phyloP scores from a whole-genome alignment of 1,140 invertebrate species.

The Ceratina calcarata region DNA sequence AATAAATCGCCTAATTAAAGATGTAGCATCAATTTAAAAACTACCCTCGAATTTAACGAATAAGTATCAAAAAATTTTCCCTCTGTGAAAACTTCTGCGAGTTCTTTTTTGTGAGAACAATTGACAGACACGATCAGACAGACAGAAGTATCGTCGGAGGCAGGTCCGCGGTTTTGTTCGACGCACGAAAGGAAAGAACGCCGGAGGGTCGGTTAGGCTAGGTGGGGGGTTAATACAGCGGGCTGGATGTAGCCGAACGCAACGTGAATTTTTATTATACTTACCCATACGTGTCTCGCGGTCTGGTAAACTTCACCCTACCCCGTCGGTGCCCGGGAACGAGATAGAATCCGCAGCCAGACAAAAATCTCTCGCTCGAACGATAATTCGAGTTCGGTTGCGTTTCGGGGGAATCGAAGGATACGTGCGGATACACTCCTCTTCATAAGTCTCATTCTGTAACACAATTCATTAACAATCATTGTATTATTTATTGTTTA shows the following conservation, averaged over 20 bases:
- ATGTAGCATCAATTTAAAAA: too few relatives aligned
- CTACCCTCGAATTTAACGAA: too few relatives aligned
- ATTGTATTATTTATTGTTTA: too few relatives aligned
- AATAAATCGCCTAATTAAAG: too few relatives aligned
- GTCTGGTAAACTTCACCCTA: slow-evolving; percentile 14
- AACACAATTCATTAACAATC: too few relatives aligned
- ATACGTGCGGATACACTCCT: not conserved
- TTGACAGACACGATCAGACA: too few relatives aligned
- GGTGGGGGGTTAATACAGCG: slow-evolving; percentile 36
- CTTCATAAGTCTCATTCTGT: too few relatives aligned
- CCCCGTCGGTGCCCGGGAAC: not conserved
- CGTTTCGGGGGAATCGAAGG: slow-evolving; percentile 20
- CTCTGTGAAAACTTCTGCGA: too few relatives aligned
- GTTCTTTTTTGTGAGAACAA: not conserved
- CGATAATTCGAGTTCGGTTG: slow-evolving; percentile 42
- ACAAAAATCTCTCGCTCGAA: slow-evolving; percentile 47
- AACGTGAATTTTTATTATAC: slow-evolving; percentile 52
- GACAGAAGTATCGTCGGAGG: slow-evolving; percentile 3
- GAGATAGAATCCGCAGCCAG: slow-evolving; percentile 6
- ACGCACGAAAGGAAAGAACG: slow-evolving; percentile 28
- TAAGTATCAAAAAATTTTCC: too few relatives aligned
- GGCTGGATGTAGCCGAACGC: slow-evolving; percentile 36
- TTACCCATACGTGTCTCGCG: slow-evolving; percentile 35
- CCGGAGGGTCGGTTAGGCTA: not conserved
- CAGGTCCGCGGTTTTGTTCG: slow-evolving; percentile 15